Evolutionary conservation across 2,113 vertebrate genomes (phyloP), one percentile per base, ranked within the genome.

Genomic region (Notarius quadriscutis): DNA sequence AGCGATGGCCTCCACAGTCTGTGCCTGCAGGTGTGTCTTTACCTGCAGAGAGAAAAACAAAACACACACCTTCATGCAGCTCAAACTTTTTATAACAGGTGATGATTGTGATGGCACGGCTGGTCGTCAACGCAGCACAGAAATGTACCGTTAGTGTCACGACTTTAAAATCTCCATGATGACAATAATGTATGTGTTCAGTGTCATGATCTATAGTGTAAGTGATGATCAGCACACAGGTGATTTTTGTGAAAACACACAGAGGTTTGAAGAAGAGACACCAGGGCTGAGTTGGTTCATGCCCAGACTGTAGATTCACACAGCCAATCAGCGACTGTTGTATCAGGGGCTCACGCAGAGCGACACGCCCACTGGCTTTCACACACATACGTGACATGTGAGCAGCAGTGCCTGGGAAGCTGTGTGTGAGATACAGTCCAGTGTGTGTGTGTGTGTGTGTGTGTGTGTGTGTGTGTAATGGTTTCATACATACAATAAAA

Each of bases 21-120:
- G 97, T 48, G 97, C 96, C 91, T 99, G 98, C 50, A 98, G 95
- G 80, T 97, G 98, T 0, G 97, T 99, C 92, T 99, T 99, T 77
- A 99, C 95, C 98, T 99, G 62, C 62, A 17, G 51, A 90, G 87
- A 87, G 7, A 81, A 22, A 25, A 20, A 79, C 5, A 18, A 88
- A 25, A 58, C 63, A 83, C 27, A 63, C 67, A 72, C 1, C n/a
- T 48, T 79, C 58, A 80, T 9, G 41, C 22, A 8, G 7, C 27
- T 65, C 7, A 62, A 62, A 20, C 41, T 53, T 11, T 53, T 53
- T 20, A 60, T 22, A 18, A 60, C 7, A 60, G 18, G 18, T 17
- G 4, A 20, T 60, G 18, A 20, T 60, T 5, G 18, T 20, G 58
- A 41, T 4, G 41, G 41, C 4, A 41, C 41, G 3, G 0, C 41